Evolutionary conservation across 2,113 vertebrate genomes (phyloP).

Genomic region (Pelvicachromis taeniatus): DNA sequence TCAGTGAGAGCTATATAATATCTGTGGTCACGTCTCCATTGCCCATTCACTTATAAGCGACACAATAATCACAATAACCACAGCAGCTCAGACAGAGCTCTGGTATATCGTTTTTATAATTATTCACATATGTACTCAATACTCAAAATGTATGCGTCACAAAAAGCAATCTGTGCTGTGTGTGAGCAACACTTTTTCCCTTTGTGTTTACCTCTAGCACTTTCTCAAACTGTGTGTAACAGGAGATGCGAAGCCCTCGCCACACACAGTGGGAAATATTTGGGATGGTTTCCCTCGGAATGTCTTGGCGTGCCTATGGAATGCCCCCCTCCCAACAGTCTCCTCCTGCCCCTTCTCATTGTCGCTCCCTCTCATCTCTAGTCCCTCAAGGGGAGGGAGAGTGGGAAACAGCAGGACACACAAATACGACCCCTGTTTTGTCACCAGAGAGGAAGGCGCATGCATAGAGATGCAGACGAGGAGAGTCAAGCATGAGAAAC

Average conservation of each 20-base stretch:
- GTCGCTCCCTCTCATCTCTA: constrained; percentile 41
- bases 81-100: background rate
- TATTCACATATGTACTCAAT: background rate
- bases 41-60: constrained; percentile 17
- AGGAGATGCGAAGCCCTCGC: constrained; percentile 47
- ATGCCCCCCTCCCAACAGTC: constrained; percentile 41
- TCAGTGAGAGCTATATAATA: background rate
- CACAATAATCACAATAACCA: background rate
- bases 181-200: background rate
- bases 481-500: background rate
- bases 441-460: background rate
- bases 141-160: background rate
- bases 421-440: constrained; percentile 30
- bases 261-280: constrained; percentile 76
- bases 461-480: background rate
- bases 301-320: constrained; percentile 77
- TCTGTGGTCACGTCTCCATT: background rate
- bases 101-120: background rate
- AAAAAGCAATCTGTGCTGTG: background rate
- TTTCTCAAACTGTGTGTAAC: constrained; percentile 35
- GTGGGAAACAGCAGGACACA: constrained; percentile 20
- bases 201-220: background rate
- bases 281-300: constrained; percentile 79
- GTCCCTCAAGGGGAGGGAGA: constrained; percentile 4
- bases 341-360: constrained; percentile 10